phyloP scores from a whole-genome alignment of 1,140 invertebrate species.

The Drosophila neocordata region DNA sequence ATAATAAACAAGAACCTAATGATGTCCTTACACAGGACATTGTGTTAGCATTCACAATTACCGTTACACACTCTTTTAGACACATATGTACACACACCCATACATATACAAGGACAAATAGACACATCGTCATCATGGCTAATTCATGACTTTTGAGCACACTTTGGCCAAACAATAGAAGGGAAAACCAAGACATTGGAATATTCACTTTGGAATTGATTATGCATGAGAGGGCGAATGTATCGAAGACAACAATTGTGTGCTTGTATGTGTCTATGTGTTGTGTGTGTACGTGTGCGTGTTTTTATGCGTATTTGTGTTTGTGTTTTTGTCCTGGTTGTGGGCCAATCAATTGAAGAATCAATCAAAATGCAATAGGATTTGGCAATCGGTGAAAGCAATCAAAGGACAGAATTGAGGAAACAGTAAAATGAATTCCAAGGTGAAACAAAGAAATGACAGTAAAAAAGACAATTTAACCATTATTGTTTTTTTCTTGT shows the following conservation, averaged over 20 bases:
- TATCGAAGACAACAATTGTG: slow-evolving; percentile 10
- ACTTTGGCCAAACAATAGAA: slow-evolving; percentile 63
- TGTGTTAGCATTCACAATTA: slow-evolving; percentile 61
- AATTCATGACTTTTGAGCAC: slow-evolving; percentile 74
- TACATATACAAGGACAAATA: slow-evolving; percentile 41
- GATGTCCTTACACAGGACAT: slow-evolving; percentile 38
- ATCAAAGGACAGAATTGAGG: slow-evolving; percentile 37
- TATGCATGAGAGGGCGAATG: slow-evolving; percentile 52
- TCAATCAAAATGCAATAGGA: slow-evolving; percentile 76
- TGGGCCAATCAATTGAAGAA: slow-evolving; percentile 63
- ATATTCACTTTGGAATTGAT: slow-evolving; percentile 60
- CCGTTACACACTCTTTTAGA: slow-evolving; percentile 51
- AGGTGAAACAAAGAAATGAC: neutral
- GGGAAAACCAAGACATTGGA: slow-evolving; percentile 34
- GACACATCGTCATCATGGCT: slow-evolving; percentile 57
- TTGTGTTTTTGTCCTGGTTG: slow-evolving; percentile 35
- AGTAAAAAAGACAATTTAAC: neutral
- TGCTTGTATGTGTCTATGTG: slow-evolving; percentile 6
- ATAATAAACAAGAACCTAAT: slow-evolving; percentile 53
- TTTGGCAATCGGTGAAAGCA: slow-evolving; percentile 43
- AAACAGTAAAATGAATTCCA: slow-evolving; percentile 18
- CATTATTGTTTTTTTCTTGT: neutral
- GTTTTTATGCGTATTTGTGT: neutral
- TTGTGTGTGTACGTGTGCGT: neutral
- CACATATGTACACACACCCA: slow-evolving; percentile 12